phyloP scores from a whole-genome alignment of 2,113 vertebrate genomes.

The Psittacus erithacus region DNA sequence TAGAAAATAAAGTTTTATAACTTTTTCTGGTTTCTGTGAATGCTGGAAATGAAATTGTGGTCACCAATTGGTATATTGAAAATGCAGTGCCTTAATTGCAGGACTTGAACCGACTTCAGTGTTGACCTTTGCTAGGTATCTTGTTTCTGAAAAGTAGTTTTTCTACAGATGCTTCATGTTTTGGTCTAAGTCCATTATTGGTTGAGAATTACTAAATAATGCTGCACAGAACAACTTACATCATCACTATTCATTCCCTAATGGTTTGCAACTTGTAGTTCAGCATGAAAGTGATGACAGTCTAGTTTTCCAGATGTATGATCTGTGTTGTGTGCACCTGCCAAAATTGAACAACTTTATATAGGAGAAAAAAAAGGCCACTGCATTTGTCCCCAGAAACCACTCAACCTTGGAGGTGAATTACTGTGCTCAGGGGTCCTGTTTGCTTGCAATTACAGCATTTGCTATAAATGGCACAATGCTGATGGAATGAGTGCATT shows the following conservation, averaged over 20 bases:
- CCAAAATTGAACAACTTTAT: neutral
- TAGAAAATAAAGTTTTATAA: neutral
- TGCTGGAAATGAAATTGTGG: neutral
- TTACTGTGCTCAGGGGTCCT: neutral
- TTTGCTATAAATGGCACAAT: neutral
- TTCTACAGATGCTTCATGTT: neutral
- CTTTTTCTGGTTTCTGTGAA: neutral
- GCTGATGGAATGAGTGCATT: neutral
- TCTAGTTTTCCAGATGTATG: neutral
- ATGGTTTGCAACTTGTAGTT: slow-evolving; percentile 3
- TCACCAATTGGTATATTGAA: neutral
- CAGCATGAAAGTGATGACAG: neutral
- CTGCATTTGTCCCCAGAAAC: neutral
- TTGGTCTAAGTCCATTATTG: neutral
- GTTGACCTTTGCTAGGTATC: neutral
- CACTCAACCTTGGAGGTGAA: neutral
- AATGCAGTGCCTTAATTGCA: neutral
- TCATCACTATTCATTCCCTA: neutral
- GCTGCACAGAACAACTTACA: neutral
- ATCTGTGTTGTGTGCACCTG: neutral
- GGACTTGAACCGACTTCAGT: neutral
- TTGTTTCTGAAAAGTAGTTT: neutral
- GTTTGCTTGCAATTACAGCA: neutral
- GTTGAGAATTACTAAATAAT: slow-evolving; percentile 9
- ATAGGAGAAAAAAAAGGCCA: neutral